Evolutionary conservation across 2,888 invertebrate species (phyloP).

Genomic region (Tethea ocularis): DNA sequence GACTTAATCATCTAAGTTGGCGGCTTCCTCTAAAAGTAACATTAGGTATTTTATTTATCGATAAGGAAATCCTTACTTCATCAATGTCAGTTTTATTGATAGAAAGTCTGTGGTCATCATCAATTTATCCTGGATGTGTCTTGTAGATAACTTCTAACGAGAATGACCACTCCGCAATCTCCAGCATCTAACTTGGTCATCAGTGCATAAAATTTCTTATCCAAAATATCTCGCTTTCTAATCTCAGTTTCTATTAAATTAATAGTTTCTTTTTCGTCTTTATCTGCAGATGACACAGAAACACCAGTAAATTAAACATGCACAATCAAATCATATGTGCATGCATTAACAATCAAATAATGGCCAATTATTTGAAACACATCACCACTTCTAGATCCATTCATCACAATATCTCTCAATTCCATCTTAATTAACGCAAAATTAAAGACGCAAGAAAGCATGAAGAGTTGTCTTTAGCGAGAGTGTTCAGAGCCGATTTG

Average conservation of each 20-base stretch:
- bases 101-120: neutral
- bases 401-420: neutral
- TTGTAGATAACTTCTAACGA: neutral
- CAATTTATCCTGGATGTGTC: neutral
- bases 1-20: constrained; percentile 20
- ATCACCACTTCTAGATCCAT: neutral
- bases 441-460: neutral
- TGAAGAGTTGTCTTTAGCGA: neutral
- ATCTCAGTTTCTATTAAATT: too few species aligned
- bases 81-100: neutral
- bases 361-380: too few species aligned
- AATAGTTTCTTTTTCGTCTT: too few species aligned
- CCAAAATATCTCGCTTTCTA: too few species aligned
- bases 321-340: too few species aligned
- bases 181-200: too few species aligned
- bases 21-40: constrained; percentile 7
- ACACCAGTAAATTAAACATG: too few species aligned
- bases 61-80: neutral
- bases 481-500: neutral
- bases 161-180: neutral
- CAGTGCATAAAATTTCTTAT: too few species aligned
- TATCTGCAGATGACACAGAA: too few species aligned
- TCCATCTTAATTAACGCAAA: neutral
- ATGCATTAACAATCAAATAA: too few species aligned
- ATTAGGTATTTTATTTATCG: neutral